phyloP scores from a whole-genome alignment of 2,888 invertebrate species.

The Abrostola tripartita region DNA sequence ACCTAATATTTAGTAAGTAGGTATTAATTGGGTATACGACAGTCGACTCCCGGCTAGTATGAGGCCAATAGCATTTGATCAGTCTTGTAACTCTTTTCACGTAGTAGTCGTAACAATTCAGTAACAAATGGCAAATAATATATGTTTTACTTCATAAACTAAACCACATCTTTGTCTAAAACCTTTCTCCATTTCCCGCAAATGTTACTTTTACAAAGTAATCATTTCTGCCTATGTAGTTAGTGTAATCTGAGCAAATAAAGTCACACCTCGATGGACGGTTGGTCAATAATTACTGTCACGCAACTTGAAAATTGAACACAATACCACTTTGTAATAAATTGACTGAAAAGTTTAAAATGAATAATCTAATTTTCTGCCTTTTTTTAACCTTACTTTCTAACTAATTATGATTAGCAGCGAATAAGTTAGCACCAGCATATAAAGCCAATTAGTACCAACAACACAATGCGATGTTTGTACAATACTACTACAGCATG shows the following conservation, averaged over 20 bases:
- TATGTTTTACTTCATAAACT: slow-evolving; percentile 21
- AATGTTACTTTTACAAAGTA: slow-evolving; percentile 32
- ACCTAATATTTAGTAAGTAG: no score
- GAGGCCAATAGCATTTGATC: no score
- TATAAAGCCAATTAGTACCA: slow-evolving; percentile 51
- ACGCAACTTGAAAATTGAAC: slow-evolving; percentile 6
- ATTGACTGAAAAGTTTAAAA: neutral
- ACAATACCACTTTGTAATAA: neutral
- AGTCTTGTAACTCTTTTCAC: slow-evolving; percentile 11
- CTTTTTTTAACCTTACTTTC: slow-evolving; percentile 37
- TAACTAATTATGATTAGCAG: slow-evolving; percentile 51
- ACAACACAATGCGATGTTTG: slow-evolving; percentile 9
- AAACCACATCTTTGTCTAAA: slow-evolving; percentile 25
- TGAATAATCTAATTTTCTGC: slow-evolving; percentile 4
- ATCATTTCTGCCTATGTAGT: slow-evolving; percentile 14
- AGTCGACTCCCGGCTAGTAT: no score
- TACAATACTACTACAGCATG: slow-evolving; percentile 11
- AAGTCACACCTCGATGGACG: slow-evolving; percentile 27
- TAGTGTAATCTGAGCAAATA: slow-evolving; percentile 47
- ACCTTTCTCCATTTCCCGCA: slow-evolving; percentile 2
- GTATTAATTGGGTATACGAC: no score
- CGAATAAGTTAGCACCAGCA: slow-evolving; percentile 65
- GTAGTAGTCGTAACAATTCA: slow-evolving; percentile 31
- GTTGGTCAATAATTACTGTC: slow-evolving; percentile 19
- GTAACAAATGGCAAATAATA: slow-evolving; percentile 48